Conservation (phyloP, 2,113 vertebrate species). For the Ochotona curzoniae region DNA sequence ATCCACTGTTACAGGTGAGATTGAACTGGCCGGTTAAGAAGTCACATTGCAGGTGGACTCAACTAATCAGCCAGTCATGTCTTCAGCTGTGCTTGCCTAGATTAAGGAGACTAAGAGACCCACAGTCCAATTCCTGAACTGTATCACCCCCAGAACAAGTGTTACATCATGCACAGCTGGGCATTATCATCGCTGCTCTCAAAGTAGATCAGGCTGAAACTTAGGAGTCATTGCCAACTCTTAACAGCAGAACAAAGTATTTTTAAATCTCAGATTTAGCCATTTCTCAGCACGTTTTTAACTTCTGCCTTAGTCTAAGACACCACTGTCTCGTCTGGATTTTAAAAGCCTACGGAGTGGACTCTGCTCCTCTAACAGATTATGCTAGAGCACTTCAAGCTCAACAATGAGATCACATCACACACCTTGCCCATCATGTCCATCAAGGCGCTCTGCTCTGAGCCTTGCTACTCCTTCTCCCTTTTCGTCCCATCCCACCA, state of each 20-base stretch:
- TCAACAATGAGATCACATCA: neutral
- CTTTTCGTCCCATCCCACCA: neutral
- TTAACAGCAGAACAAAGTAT: neutral
- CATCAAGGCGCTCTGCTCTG: neutral
- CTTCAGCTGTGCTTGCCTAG: neutral
- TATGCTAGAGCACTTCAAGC: neutral
- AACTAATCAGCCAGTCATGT: neutral
- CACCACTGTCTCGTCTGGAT: neutral
- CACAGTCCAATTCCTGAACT: neutral
- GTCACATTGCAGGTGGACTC: neutral
- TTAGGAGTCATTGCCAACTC: neutral
- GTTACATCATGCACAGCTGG: neutral
- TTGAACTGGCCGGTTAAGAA: neutral
- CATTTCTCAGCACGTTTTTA: neutral
- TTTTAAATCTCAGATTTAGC: neutral
- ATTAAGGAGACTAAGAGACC: neutral
- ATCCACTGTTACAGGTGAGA: neutral
- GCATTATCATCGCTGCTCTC: neutral
- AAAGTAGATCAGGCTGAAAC: neutral
- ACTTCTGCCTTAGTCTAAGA: neutral
- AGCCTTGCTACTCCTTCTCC: neutral
- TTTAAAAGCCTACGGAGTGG: neutral
- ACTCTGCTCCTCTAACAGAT: neutral
- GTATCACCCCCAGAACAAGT: neutral
- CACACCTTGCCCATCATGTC: neutral